Conservation (phyloP, 2,888 invertebrate species). For the Phymatocera aterrima region DNA sequence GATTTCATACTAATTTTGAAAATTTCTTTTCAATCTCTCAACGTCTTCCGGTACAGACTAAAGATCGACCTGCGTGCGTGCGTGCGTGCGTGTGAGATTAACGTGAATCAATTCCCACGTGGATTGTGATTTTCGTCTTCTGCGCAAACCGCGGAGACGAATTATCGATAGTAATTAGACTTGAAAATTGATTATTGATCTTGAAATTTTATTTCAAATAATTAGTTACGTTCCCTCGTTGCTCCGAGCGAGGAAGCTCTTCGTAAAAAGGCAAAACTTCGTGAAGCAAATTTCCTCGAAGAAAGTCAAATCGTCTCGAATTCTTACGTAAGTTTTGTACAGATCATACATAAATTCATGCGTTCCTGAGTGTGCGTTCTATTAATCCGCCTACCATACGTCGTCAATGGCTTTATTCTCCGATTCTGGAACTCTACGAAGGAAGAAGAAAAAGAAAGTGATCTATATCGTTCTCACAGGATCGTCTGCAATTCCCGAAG, state of each 20-base stretch:
- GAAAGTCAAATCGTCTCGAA: conserved; percentile 56
- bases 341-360: not conserved
- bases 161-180: not conserved
- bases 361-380: not conserved
- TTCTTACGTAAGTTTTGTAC: conserved; percentile 65
- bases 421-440: not conserved
- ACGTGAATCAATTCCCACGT: too few species aligned
- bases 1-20: too few species aligned
- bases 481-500: too few species aligned
- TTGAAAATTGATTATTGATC: not conserved
- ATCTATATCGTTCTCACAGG: too few species aligned
- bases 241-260: conserved; percentile 58
- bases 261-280: conserved; percentile 59
- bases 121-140: not conserved
- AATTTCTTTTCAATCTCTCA: too few species aligned
- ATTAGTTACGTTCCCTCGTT: conserved; percentile 63
- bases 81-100: too few species aligned
- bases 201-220: conserved; percentile 50
- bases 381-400: not conserved
- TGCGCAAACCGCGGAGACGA: not conserved
- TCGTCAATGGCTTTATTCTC: not conserved
- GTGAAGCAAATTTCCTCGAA: conserved; percentile 50
- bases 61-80: too few species aligned
- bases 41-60: too few species aligned
- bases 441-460: too few species aligned